Percentiles rank a stretch among this genome's conserved stretches.
Conservation (phyloP, 2,113 vertebrate species). For the Oreocharis arfaki region DNA sequence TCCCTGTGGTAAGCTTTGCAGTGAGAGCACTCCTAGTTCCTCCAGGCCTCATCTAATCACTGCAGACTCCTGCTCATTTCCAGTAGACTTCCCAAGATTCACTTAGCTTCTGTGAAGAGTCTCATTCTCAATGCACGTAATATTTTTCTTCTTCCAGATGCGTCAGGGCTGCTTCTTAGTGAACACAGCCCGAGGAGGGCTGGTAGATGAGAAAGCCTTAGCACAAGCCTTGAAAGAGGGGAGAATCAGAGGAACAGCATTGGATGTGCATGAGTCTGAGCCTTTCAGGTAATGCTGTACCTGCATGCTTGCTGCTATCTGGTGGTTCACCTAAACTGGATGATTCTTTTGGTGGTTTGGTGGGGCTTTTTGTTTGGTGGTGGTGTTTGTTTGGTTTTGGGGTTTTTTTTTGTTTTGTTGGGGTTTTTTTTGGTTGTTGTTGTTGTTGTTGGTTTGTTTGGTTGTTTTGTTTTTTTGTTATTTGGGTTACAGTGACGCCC, state of each 20-base stretch:
- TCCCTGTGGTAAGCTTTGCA: slow-evolving; percentile 42
- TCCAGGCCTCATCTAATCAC: slow-evolving; percentile 42
- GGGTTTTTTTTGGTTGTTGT: neutral
- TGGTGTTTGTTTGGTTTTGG: no score
- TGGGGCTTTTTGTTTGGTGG: neutral
- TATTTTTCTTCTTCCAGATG: slow-evolving; percentile 74
- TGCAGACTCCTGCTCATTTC: slow-evolving; percentile 49
- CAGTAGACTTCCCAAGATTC: slow-evolving; percentile 26
- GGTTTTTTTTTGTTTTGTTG: neutral
- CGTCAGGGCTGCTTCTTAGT: slow-evolving; percentile 89
- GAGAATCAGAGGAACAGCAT: slow-evolving; percentile 85
- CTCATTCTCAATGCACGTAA: neutral
- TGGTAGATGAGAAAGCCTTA: slow-evolving; percentile 88
- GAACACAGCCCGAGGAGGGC: slow-evolving; percentile 86
- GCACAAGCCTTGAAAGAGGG: slow-evolving; percentile 89
- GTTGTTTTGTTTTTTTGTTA: neutral
- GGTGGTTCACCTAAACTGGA: neutral
- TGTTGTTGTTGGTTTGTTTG: neutral
- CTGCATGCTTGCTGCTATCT: neutral
- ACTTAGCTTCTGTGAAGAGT: neutral
- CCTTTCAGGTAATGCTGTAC: slow-evolving; percentile 79
- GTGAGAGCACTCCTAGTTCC: slow-evolving; percentile 27
- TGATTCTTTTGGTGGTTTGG: neutral
- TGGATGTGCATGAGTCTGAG: slow-evolving; percentile 88
- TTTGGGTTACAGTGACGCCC: neutral